These are phyloP conservation scores for Sycobia sp. DNA, from an alignment of 1,140 invertebrate genomes.

Conservation along the genomic window DNA sequence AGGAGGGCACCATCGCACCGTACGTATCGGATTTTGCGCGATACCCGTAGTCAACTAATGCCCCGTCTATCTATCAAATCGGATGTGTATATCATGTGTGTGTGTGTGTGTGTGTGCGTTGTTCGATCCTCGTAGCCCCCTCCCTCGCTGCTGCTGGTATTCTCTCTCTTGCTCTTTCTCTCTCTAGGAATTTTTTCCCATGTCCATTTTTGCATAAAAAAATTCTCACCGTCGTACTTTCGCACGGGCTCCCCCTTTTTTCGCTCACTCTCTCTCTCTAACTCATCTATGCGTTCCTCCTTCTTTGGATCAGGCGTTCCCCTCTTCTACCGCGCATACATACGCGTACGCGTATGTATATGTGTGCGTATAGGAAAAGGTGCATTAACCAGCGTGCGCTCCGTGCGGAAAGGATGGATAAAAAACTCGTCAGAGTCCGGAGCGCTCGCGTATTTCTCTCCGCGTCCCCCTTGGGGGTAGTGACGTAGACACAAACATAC, in stretches of 20 bases:
- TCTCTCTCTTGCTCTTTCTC: background rate
- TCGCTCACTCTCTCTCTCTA: too few species aligned
- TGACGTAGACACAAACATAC: too few species aligned
- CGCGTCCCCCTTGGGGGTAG: constrained; percentile 37
- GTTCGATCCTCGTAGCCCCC: background rate
- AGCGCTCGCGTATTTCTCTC: too few species aligned
- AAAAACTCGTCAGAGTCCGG: too few species aligned
- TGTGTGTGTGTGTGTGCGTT: too few species aligned
- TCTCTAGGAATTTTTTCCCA: constrained; percentile 53
- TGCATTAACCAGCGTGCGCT: constrained; percentile 21
- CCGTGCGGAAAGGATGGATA: constrained; percentile 22
- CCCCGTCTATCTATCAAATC: constrained; percentile 9
- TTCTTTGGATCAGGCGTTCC: too few species aligned
- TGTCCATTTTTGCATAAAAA: constrained; percentile 61
- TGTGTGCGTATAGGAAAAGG: background rate
- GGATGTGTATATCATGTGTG: too few species aligned
- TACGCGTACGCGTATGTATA: too few species aligned
- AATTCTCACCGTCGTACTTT: constrained; percentile 58
- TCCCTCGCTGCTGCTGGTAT: background rate
- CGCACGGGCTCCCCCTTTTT: constrained; percentile 47
- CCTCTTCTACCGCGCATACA: too few species aligned
- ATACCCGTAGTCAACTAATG: background rate
- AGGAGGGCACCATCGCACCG: background rate
- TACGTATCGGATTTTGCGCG: constrained; percentile 6
- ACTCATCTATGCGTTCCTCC: too few species aligned